Evolutionary conservation across 2,797 vertebrate genomes (phyloP).

Genomic region (Pygocentrus nattereri): DNA sequence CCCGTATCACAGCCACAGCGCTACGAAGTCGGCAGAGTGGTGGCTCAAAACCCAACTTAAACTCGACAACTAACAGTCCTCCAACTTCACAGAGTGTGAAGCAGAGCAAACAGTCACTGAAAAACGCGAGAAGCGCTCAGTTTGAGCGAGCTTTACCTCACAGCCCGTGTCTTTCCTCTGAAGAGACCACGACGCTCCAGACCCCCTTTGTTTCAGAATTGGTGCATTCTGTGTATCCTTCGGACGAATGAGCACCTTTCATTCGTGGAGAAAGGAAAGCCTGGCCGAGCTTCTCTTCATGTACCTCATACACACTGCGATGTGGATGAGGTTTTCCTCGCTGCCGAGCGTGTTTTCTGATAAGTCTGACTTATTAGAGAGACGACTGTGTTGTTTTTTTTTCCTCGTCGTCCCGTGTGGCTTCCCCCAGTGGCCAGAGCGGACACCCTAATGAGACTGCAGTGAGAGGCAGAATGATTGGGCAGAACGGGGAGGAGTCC

Average conservation of each 20-base stretch:
- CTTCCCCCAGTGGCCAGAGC: constrained; percentile 60
- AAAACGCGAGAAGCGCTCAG: background rate
- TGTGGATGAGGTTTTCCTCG: background rate
- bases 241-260: constrained; percentile 38
- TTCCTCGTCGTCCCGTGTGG: constrained; percentile 35
- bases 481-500: constrained; percentile 43
- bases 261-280: constrained; percentile 27
- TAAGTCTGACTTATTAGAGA: constrained; percentile 37
- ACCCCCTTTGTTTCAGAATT: constrained; percentile 68
- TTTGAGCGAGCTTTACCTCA: constrained; percentile 14
- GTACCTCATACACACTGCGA: background rate
- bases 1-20: background rate
- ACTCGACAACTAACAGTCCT: background rate
- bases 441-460: constrained; percentile 48
- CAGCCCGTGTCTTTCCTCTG: constrained; percentile 49
- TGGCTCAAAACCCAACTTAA: constrained; percentile 29
- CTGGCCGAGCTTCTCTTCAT: background rate
- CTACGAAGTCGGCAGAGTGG: constrained; percentile 16
- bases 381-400: background rate
- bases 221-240: constrained; percentile 63
- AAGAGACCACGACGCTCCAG: constrained; percentile 55
- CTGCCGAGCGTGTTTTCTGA: constrained; percentile 16
- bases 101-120: background rate
- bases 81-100: background rate
- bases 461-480: constrained; percentile 20